Evolutionary conservation across 2,888 invertebrate species (phyloP).

Genomic region (Ctenicera cuprea): DNA sequence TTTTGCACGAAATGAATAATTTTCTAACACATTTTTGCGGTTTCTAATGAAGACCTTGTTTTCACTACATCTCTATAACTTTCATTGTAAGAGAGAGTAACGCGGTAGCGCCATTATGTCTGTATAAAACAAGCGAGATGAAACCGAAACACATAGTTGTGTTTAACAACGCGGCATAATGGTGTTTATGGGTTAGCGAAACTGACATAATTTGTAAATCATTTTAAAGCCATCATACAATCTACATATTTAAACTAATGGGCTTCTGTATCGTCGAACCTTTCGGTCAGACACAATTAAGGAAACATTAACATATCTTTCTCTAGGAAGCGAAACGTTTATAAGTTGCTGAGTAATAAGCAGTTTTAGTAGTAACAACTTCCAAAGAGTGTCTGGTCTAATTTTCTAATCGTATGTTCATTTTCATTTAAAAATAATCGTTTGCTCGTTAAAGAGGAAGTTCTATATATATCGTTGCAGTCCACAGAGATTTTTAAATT

Average conservation of each 20-base stretch:
- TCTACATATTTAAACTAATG: constrained; percentile 31
- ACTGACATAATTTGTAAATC: constrained; percentile 45
- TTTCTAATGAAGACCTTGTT: constrained; percentile 40
- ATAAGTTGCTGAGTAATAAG: constrained; percentile 21
- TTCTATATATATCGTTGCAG: too few species aligned
- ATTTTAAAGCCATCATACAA: constrained; percentile 45
- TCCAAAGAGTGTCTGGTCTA: not conserved
- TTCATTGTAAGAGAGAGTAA: constrained; percentile 44
- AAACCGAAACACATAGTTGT: constrained; percentile 27
- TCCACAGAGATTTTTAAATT: too few species aligned
- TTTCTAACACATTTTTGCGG: constrained; percentile 38
- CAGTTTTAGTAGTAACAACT: not conserved
- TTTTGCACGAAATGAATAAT: constrained; percentile 20
- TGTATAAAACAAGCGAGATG: constrained; percentile 37
- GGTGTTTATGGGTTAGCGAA: constrained; percentile 53
- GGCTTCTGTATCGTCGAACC: constrained; percentile 35
- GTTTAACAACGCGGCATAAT: constrained; percentile 32
- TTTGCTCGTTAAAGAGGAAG: not conserved
- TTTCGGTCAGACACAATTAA: constrained; percentile 48
- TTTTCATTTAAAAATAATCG: not conserved
- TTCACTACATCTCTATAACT: constrained; percentile 42
- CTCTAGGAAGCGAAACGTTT: constrained; percentile 33
- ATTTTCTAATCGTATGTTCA: not conserved
- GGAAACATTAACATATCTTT: constrained; percentile 44
- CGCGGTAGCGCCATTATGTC: constrained; percentile 37